These are phyloP conservation scores for Osmoderma eremita DNA, from an alignment of 2,888 invertebrate genomes.

Conservation along the genomic window DNA sequence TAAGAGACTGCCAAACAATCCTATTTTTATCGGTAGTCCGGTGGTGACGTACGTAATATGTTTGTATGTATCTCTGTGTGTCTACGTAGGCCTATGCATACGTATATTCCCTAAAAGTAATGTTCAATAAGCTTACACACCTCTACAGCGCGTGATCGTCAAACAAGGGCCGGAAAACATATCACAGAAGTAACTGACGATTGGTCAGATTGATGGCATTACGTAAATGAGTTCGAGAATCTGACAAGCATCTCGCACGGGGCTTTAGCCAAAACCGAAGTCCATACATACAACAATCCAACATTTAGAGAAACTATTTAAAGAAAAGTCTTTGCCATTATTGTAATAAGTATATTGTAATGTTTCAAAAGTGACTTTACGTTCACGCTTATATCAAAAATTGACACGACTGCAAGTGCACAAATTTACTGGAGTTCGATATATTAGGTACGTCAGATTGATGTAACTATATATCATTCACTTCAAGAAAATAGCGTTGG, in stretches of 20 bases:
- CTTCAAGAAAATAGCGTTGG: too few relatives aligned
- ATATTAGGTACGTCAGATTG: too few relatives aligned
- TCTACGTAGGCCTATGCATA: neutral
- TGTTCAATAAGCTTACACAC: slow-evolving; percentile 25
- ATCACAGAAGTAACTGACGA: neutral
- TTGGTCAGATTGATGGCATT: neutral
- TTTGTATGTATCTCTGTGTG: neutral
- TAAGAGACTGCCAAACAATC: slow-evolving; percentile 59
- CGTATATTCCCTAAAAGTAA: slow-evolving; percentile 10
- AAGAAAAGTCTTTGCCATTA: too few relatives aligned
- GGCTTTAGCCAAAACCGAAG: too few relatives aligned
- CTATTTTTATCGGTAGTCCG: slow-evolving; percentile 57
- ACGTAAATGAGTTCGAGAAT: neutral
- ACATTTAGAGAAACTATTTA: neutral
- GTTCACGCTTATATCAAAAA: too few relatives aligned
- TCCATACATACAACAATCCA: neutral
- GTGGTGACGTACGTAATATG: slow-evolving; percentile 27
- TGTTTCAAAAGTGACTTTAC: too few relatives aligned
- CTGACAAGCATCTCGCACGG: too few relatives aligned
- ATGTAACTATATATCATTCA: too few relatives aligned
- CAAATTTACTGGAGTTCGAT: too few relatives aligned
- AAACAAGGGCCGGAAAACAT: neutral
- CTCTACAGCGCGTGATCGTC: neutral
- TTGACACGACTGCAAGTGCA: too few relatives aligned
- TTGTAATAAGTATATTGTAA: too few relatives aligned